These are phyloP conservation scores for Phyllostomus hastatus DNA, from an alignment of 2,113 vertebrate genomes.

Conservation along the genomic window DNA sequence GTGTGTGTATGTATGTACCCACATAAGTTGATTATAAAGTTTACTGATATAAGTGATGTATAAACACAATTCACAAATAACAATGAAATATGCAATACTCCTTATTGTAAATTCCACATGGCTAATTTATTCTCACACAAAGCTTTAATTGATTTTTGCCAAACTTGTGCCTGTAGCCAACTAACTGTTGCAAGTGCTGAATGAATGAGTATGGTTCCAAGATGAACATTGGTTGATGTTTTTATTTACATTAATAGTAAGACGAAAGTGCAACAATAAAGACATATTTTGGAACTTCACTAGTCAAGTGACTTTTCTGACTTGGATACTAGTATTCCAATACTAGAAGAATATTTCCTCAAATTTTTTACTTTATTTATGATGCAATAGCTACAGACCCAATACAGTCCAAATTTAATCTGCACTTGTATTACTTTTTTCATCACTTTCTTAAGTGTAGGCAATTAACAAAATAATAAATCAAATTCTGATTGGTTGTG, in stretches of 20 bases:
- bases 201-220: neutral
- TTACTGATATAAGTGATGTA: neutral
- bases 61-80: slow-evolving; percentile 26
- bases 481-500: neutral
- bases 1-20: neutral
- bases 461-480: neutral
- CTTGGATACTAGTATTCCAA: neutral
- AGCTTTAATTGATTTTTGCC: neutral
- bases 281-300: neutral
- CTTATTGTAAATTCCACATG: slow-evolving; percentile 2
- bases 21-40: neutral
- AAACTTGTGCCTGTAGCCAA: neutral
- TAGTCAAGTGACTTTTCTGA: neutral
- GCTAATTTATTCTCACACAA: neutral
- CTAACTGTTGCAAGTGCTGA: neutral
- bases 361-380: neutral
- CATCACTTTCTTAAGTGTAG: neutral
- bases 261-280: neutral
- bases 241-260: slow-evolving; percentile 18
- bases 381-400: neutral
- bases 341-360: neutral
- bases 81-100: slow-evolving; percentile 9
- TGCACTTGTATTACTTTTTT: neutral
- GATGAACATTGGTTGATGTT: slow-evolving; percentile 1
- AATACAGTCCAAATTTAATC: neutral